Evolutionary conservation across 1,140 invertebrate species (phyloP), one percentile per base, ranked within the genome.

Genomic region (Ganaspis sp.): DNA sequence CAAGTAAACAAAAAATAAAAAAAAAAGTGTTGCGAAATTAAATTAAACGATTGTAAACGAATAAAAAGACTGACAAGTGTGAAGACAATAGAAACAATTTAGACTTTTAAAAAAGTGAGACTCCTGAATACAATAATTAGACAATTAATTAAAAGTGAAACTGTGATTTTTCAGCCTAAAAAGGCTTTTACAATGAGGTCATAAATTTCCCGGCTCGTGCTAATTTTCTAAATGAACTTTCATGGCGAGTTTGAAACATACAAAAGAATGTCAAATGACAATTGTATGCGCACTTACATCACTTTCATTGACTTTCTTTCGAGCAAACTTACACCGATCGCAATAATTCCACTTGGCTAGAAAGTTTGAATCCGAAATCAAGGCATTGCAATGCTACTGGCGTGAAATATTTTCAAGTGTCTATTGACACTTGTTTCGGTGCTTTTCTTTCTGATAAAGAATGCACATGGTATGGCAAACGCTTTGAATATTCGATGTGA

Each of bases 271-370:
- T 64, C 26, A 64, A 64, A 64, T 64, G 58, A 64, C 58, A 64
- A 64, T 64, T 8, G 26, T 29, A 29, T 64, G 58, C 58, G 15
- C 23, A 64, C 58, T 64, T 64, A 75, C 81, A 84, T 85, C 82
- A 84, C 85, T 86, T 84, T 86, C 85, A 71, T 85, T 85, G 73
- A 83, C 79, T 86, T 86, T 85, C 81, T 82, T 84, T 79, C 54
- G 58, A 74, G 23, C 11, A 19, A 49, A 0, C n/a, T 23, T 38
- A 54, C 78, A 34, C 40, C 53, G 45, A 76, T 72, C 70, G 74
- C 70, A 83, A 73, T 80, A 73, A 80, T 75, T 80, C 49, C 38
- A 73, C 17, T 17, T 19, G 73, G 75, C 40, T 84, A 85, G 85
- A 86, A 86, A 86, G 85, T 86, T 77, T 58, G 34, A 77, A 79